Evolutionary conservation across 1,140 invertebrate species (phyloP), one percentile per base, ranked within the genome.

Genomic region (Andrena cerasifolii): DNA sequence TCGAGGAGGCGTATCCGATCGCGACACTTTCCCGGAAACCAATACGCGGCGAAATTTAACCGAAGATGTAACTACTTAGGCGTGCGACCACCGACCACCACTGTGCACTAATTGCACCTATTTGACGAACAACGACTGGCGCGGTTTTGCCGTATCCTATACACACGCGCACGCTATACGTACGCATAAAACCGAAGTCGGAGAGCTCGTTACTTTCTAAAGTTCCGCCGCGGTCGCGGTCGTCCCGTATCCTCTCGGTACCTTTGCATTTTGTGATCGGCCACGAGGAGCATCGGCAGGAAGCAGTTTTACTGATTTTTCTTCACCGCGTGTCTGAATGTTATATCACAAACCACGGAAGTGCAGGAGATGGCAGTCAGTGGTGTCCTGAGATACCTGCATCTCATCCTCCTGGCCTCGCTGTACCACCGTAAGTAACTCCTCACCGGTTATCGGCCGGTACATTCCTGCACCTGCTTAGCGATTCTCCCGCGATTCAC

Each of bases 351-450:
- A 86, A 88, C 79, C 74, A 78, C 80, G 74, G 70, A 82, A 91
- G 83, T 85, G 88, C 86, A 85, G 89, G 91, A 91, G 88, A 92
- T 92, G 92, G 91, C 90, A 87, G 78, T 90, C 88, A 92, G 89
- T 91, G 83, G 89, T 91, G 83, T 88, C 81, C 86, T 86, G 86
- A 79, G 78, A 80, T 85, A 71, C 66, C 65, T 88, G 65, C 49
- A 88, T 73, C 63, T 89, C 54, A 59, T 90, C 51, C 40, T 88
- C 65, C 70, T 86, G 31, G 61, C 80, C 18, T 72, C 79, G 58
- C 81, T 82, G 56, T 83, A 82, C 40, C 71, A 81, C 43, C 68
- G 90, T 91, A 88, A 91, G 90, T 91, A 86, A 28, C 28, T 53
- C 16, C n/a, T 54, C 16, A 4, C 14, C 31, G 67, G 40, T 47